These are phyloP conservation scores for Colaptes auratus DNA, from an alignment of 2,113 vertebrate genomes.

Conservation along the genomic window DNA sequence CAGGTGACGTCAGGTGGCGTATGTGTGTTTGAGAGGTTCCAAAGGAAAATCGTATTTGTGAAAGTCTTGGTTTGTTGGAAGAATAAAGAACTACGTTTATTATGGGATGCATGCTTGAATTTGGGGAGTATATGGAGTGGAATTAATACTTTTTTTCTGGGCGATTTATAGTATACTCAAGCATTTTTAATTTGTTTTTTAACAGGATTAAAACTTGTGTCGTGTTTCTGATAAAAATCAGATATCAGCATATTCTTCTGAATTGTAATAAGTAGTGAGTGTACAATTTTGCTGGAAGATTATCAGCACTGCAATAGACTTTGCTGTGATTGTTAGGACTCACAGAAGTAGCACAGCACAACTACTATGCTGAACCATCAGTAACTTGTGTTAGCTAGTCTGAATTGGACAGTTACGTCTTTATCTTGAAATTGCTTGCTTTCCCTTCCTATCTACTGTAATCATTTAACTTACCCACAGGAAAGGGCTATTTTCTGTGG, in stretches of 20 bases:
- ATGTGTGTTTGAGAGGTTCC: not conserved
- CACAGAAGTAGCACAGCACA: not conserved
- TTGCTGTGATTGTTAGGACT: not conserved
- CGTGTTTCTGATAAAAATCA: not conserved
- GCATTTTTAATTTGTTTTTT: not conserved
- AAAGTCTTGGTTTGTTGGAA: not conserved
- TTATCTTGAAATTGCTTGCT: not conserved
- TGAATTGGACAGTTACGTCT: not conserved
- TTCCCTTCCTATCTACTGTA: not conserved
- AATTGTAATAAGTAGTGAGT: not conserved
- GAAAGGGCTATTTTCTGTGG: not conserved
- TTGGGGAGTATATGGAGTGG: not conserved
- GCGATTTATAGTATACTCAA: accelerated
- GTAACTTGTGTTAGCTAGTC: not conserved
- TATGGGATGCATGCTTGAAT: not conserved
- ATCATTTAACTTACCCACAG: not conserved
- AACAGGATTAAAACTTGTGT: not conserved
- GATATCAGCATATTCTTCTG: not conserved
- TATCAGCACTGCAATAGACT: not conserved
- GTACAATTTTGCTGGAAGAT: not conserved
- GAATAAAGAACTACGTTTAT: not conserved
- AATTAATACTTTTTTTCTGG: not conserved
- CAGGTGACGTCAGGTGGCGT: not conserved
- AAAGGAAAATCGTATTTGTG: not conserved
- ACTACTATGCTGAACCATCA: not conserved